A percentile compares a stretch with the other conserved stretches of the same genome.
Evolutionary conservation across 2,888 invertebrate genomes (phyloP).

Genomic region (Cataglyphis rosenhaueri): DNA sequence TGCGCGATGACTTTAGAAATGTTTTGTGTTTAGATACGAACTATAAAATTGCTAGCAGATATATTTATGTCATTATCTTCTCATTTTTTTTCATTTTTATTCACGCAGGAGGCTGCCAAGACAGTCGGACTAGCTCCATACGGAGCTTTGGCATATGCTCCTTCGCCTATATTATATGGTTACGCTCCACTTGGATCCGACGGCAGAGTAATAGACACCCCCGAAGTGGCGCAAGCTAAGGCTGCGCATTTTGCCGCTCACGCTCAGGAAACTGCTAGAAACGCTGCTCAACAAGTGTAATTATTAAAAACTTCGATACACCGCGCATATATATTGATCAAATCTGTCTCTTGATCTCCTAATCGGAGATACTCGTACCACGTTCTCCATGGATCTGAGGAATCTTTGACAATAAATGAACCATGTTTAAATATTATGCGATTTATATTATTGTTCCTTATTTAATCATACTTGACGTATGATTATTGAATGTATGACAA

Average conservation of each 20-base stretch:
- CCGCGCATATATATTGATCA: background rate
- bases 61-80: background rate
- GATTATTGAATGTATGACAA: too few species aligned
- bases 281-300: constrained; percentile 12
- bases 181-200: constrained; percentile 80
- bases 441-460: background rate
- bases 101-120: constrained; percentile 71
- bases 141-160: constrained; percentile 77
- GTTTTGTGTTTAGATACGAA: background rate
- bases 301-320: background rate
- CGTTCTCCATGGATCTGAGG: constrained; percentile 40
- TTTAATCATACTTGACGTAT: background rate
- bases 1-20: background rate
- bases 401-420: constrained; percentile 53
- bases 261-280: constrained; percentile 73
- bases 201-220: constrained; percentile 81
- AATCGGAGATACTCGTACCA: constrained; percentile 9
- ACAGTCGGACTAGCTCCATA: constrained; percentile 72
- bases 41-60: background rate
- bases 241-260: constrained; percentile 79
- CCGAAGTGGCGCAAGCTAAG: constrained; percentile 82
- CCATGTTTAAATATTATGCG: constrained; percentile 17
- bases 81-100: background rate
- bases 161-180: constrained; percentile 72
- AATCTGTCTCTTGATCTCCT: background rate